Evolutionary conservation across 2,888 invertebrate species (phyloP).

Genomic region (Gerris lacustris): DNA sequence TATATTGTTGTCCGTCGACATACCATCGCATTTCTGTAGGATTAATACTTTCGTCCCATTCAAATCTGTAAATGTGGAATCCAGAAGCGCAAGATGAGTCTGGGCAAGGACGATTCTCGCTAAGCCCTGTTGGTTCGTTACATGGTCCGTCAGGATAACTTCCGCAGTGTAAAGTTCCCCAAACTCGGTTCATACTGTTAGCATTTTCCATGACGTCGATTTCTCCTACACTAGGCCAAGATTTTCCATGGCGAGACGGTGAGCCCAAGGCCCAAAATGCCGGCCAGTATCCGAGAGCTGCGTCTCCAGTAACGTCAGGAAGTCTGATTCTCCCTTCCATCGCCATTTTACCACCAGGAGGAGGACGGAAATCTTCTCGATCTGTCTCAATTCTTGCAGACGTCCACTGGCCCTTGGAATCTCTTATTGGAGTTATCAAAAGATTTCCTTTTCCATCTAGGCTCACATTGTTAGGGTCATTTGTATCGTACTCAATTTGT

Average conservation of each 20-base stretch:
- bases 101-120: not conserved
- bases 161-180: not conserved
- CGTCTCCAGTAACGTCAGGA: not conserved
- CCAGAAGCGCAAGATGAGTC: not conserved
- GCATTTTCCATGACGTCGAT: not conserved
- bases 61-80: not conserved
- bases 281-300: not conserved
- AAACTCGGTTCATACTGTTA: not conserved
- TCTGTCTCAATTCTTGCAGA: not conserved
- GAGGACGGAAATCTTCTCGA: not conserved
- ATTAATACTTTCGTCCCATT: not conserved
- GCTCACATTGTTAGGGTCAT: not conserved
- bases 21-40: not conserved
- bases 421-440: not conserved
- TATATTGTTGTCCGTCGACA: not conserved
- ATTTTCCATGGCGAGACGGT: not conserved
- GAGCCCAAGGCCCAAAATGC: not conserved
- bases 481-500: not conserved
- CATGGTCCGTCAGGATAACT: not conserved
- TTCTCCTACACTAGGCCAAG: not conserved
- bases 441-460: not conserved
- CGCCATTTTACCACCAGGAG: not conserved
- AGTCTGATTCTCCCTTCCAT: not conserved
- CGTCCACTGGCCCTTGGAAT: not conserved
- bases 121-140: not conserved